Base-by-base conservation (phyloP, 2,113 vertebrate species). In the Pteropus alecto region DNA sequence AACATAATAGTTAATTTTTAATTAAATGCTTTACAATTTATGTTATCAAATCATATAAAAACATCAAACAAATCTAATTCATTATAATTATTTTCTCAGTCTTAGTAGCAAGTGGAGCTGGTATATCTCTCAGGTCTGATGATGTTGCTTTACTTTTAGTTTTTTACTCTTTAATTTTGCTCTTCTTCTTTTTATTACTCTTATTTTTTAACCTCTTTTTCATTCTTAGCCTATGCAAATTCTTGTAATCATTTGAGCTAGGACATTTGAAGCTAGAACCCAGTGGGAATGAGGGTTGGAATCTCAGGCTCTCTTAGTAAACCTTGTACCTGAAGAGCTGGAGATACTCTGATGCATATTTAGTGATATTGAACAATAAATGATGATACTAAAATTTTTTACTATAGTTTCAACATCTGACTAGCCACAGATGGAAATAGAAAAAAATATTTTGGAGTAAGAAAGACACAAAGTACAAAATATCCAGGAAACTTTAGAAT, bases 1-100 rank as follows among this genome's bases (percentile, higher is more conserved):
- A 73, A 87, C 30, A 51, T 14, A 94, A 51, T 60, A 74, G 35
- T 96, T 93, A 83, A 63, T 54, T 97, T 95, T 94, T 81, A 83
- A 94, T 33, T 48, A 9, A 94, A 48, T 79, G 1, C 26, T 81
- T 77, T 83, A 77, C 28, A 93, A 54, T 93, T n/a, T 7, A 60
- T 54, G 14, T 68, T 79, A 94, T 41, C 18, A 65, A 41, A 60
- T 85, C n/a, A 81, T 38, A 41, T 33, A 67, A 89, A 87, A 94
- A 90, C 67, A 30, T 46, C 12, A 71, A 93, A 35, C 3, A 93
- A 16, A 12, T 85, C 33, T 61, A 73, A 71, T 6, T 63, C 24
- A 86, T 33, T 88, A 87, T 21, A 73, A 73, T 93, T 65, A 88
- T 68, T 92, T 90, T 38, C 22, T 56, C 10, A 35, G 2, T 87